phyloP scores from a whole-genome alignment of 2,888 invertebrate genomes.

The Andrena haemorrhoa region DNA sequence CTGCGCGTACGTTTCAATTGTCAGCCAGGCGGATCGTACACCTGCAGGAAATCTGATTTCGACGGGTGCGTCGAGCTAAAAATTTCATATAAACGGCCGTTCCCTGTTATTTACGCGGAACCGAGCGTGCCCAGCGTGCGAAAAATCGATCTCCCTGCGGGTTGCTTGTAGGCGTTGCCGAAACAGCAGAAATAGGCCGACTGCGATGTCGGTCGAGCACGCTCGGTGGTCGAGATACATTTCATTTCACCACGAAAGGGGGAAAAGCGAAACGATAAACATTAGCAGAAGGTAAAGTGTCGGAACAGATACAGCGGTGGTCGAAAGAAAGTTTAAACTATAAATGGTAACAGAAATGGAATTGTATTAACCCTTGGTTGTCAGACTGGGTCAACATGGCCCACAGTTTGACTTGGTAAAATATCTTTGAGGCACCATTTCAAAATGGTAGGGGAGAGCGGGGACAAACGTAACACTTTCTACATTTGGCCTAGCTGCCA shows the following conservation, averaged over 20 bases:
- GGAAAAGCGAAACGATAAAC: not conserved
- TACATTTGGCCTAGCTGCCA: too few species aligned
- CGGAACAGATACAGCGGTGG: not conserved
- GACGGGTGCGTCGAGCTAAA: not conserved
- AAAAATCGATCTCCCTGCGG: slow-evolving; percentile 36
- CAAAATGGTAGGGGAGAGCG: too few species aligned
- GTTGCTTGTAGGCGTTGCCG: slow-evolving; percentile 31
- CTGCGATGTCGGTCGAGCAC: not conserved
- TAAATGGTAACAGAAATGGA: too few species aligned
- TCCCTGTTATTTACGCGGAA: slow-evolving; percentile 29
- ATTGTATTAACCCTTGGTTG: too few species aligned
- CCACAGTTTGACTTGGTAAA: too few species aligned
- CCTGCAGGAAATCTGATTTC: slow-evolving; percentile 16
- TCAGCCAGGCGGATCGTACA: slow-evolving; percentile 3
- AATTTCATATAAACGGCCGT: slow-evolving; percentile 22
- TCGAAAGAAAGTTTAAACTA: too few species aligned
- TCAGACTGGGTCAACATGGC: too few species aligned
- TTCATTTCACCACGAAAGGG: not conserved
- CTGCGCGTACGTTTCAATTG: slow-evolving; percentile 12
- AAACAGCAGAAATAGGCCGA: slow-evolving; percentile 30
- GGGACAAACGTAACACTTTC: too few species aligned
- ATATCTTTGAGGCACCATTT: too few species aligned
- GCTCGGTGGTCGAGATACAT: not conserved
- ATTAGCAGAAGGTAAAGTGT: not conserved
- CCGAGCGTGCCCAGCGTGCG: not conserved